phyloP scores from a whole-genome alignment of 2,797 vertebrate genomes.

The Corythornis leucogaster region DNA sequence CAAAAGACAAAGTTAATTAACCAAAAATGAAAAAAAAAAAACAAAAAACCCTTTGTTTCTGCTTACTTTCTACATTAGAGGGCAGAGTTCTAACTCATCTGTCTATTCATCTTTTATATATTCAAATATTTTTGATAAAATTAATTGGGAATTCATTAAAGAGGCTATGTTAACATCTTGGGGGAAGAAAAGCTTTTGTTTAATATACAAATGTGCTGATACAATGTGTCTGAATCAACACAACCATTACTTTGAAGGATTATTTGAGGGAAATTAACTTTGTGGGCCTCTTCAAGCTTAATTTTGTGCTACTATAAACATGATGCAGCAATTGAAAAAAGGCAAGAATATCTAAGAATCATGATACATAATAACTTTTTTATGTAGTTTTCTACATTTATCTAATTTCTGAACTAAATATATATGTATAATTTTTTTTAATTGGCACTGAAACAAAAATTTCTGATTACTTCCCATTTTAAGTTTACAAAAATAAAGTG shows the following conservation, averaged over 20 bases:
- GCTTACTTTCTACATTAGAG: constrained; percentile 24
- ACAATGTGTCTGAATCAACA: not conserved
- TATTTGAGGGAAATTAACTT: not conserved
- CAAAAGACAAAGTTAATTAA: constrained; percentile 47
- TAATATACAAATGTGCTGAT: constrained; percentile 12
- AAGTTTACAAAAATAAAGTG: not conserved
- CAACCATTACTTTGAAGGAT: not conserved
- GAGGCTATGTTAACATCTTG: constrained; percentile 14
- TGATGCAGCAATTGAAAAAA: not conserved
- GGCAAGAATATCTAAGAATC: not conserved
- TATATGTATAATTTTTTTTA: not conserved
- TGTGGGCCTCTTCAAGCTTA: not conserved
- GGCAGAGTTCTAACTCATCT: constrained; percentile 28
- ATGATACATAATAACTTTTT: not conserved
- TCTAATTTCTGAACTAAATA: not conserved
- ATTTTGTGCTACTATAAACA: not conserved
- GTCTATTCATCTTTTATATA: constrained; percentile 35
- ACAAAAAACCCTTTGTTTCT: not conserved
- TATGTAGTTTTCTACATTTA: not conserved
- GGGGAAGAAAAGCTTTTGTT: constrained; percentile 10
- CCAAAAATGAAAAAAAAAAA: not conserved
- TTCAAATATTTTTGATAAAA: constrained; percentile 39
- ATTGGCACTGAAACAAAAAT: not conserved
- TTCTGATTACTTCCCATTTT: not conserved
- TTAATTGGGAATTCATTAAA: constrained; percentile 39